Conservation (phyloP, 2,113 vertebrate genomes). For the Sorex fumeus region DNA sequence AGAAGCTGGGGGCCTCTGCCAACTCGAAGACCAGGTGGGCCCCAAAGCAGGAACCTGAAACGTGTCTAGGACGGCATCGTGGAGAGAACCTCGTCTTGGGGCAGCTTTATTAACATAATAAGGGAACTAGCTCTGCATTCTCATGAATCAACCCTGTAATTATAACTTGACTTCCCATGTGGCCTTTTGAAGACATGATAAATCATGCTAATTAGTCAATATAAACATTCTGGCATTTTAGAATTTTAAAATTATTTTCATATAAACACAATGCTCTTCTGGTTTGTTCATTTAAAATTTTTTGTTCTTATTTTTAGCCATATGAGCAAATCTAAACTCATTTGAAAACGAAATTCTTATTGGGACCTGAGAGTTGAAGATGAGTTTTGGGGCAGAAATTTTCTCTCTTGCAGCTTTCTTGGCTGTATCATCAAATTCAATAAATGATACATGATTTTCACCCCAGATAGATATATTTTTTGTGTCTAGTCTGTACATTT, state of each 20-base stretch:
- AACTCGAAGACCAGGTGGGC: neutral
- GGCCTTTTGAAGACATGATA: neutral
- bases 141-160: neutral
- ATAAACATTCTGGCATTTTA: neutral
- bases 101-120: no score
- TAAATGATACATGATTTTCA: neutral
- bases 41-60: neutral
- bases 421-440: slow-evolving; percentile 11
- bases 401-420: neutral
- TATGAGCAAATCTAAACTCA: neutral
- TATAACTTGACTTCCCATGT: neutral
- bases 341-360: neutral
- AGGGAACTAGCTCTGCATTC: neutral
- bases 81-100: neutral
- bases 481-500: no score
- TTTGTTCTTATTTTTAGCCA: neutral
- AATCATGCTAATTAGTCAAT: neutral
- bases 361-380: neutral
- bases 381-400: neutral
- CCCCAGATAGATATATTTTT: no score
- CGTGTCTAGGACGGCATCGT: neutral
- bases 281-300: neutral
- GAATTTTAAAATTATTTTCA: neutral
- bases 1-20: neutral
- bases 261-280: neutral